Evolutionary conservation across 2,797 vertebrate species (phyloP), one percentile per base, ranked within the genome.

Genomic region (Neosalanx taihuensis): DNA sequence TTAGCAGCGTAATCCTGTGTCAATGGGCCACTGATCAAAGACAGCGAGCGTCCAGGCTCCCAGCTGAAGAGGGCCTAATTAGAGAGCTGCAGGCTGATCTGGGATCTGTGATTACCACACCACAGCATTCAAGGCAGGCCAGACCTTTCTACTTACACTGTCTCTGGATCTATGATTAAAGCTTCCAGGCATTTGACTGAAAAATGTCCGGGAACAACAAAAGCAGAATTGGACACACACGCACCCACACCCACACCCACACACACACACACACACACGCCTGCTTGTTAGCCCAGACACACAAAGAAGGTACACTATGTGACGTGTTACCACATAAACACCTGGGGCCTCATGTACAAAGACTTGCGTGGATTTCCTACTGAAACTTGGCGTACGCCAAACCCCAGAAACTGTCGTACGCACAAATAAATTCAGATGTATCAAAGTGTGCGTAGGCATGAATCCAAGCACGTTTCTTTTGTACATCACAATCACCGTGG

Each of bases 21-120:
- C 79, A 79, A 64, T 12, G 84, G 87, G 82, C 85, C 73, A 31
- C 80, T 84, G 85, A 89, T 89, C 89, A 90, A 89, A 90, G 88
- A 74, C 17, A 72, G 49, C 17, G 4, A 53, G 26, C 77, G 67
- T 78, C 80, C 85, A 72, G 81, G 81, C 75, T 77, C 86, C 87
- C 85, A 86, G 84, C 83, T 82, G 80, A 78, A 87, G 79, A 12
- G 17, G 77, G 75, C 79, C 84, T 89, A 82, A 84, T 90, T 87
- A 89, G 77, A 81, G 61, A 58, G 75, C 23, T 0, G 5, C 75
- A 60, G 72, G 80, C 75, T 0, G 69, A 75, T 83, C 76, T 76
- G 60, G 73, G 82, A 84, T 77, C 69, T 76, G 80, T 81, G 83
- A 88, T 85, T 90, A 82, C 75, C 83, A 84, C 80, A 30, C 69